Conservation (phyloP, 92 coral and sea anemone species). For the Zoanthus sociatus region DNA sequence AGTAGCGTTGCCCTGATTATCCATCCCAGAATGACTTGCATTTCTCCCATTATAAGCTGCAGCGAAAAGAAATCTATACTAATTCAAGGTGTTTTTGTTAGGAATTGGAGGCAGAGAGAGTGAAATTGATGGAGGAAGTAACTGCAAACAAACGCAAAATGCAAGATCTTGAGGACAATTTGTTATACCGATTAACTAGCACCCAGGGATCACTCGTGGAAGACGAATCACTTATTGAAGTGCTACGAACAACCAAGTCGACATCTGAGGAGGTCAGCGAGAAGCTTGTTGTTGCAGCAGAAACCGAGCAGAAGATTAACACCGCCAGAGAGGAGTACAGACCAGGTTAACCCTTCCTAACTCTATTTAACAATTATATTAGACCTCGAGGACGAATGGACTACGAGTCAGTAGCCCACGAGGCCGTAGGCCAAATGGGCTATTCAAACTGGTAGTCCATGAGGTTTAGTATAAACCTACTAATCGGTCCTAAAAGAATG, state of each 20-base stretch:
- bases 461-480: no score
- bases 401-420: no score
- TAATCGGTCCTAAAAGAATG: no score
- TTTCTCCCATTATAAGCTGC: no score
- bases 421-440: no score
- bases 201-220: conserved; percentile 99
- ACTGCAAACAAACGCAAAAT: conserved; percentile 98
- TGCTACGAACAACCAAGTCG: conserved; percentile 90
- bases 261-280: conserved; percentile 99
- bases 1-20: no score
- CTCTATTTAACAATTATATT: no score
- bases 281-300: conserved; percentile 95
- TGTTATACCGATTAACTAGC: conserved; percentile 93
- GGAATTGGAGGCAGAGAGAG: conserved; percentile 98
- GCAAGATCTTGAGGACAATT: conserved; percentile 97
- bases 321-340: conserved; percentile 97
- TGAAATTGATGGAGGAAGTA: conserved; percentile 99
- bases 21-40: no score
- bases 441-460: no score
- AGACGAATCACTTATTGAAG: conserved; percentile 97
- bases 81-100: conserved; percentile 17
- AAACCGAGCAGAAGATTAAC: conserved; percentile 97
- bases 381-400: no score
- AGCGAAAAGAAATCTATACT: no score
- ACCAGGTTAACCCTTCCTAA: conserved; percentile 75